Evolutionary conservation across 2,113 vertebrate genomes (phyloP).

Genomic region (Axis porcinus): DNA sequence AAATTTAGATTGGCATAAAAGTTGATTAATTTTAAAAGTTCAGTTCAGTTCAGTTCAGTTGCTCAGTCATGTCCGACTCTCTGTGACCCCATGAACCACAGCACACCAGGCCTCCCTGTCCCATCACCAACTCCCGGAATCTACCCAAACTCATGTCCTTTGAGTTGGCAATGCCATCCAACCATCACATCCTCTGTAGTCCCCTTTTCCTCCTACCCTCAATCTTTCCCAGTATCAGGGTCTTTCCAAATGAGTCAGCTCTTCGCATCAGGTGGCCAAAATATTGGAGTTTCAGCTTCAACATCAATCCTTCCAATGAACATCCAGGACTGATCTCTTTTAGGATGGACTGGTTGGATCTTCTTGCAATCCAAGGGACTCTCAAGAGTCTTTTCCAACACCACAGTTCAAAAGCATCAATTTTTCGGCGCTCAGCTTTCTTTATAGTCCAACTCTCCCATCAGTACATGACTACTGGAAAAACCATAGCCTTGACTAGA

Average conservation of each 20-base stretch:
- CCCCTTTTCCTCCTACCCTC: background rate
- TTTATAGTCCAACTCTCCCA: background rate
- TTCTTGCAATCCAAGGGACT: background rate
- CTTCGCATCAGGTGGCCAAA: background rate
- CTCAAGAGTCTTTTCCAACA: background rate
- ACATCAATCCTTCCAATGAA: background rate
- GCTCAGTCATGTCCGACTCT: background rate
- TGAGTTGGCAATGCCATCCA: background rate
- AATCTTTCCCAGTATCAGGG: background rate
- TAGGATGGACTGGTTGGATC: background rate
- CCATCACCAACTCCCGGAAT: background rate
- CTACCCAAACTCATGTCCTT: background rate
- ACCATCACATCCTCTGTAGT: background rate
- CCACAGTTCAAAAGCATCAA: background rate
- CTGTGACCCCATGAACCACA: background rate
- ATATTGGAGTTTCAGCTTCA: background rate
- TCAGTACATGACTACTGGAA: background rate
- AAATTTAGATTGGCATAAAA: background rate
- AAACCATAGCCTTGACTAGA: background rate
- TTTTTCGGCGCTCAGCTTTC: background rate
- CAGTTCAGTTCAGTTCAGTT: background rate
- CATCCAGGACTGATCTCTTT: background rate
- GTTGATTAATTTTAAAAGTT: background rate
- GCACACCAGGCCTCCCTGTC: background rate
- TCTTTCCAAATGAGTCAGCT: background rate